Percentiles rank a stretch among this genome's conserved stretches.
phyloP scores from a whole-genome alignment of 2,113 vertebrate species.

The Scolopax mira region DNA sequence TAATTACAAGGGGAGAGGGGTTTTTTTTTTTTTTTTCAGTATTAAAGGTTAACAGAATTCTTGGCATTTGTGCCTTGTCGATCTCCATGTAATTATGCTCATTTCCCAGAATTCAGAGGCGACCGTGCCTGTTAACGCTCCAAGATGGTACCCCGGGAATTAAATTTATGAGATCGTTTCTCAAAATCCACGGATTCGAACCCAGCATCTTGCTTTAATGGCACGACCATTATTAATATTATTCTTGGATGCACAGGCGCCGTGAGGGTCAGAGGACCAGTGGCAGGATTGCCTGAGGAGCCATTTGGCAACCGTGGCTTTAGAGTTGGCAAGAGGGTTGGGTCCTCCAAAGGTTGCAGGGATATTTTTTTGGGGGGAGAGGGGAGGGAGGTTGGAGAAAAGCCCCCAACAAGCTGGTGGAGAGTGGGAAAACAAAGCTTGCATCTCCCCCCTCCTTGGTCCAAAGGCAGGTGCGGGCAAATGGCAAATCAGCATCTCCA shows the following conservation, averaged over 20 bases:
- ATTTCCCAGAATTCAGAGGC: conserved; percentile 82
- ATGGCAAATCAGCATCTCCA: background rate
- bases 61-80: conserved; percentile 83
- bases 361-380: too few species aligned
- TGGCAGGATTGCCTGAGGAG: background rate
- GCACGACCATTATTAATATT: conserved; percentile 71
- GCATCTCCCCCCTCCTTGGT: background rate
- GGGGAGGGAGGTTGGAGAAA: background rate
- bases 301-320: background rate
- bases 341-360: background rate
- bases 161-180: conserved; percentile 79
- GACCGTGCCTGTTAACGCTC: conserved; percentile 73
- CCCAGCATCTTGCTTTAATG: conserved; percentile 68
- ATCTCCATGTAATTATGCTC: conserved; percentile 83
- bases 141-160: conserved; percentile 76
- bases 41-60: conserved; percentile 86
- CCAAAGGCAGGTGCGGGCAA: background rate
- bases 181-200: conserved; percentile 71
- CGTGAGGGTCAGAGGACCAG: conserved; percentile 47
- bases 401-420: background rate
- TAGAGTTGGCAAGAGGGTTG: background rate
- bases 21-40: conserved; percentile 66
- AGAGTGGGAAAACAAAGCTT: background rate
- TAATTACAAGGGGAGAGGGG: conserved; percentile 77
- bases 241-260: conserved; percentile 67